Percentiles rank a stretch among this genome's conserved stretches.
phyloP scores from a whole-genome alignment of 2,113 vertebrate species.

The cat (Felis catus) region F.catus_Fca126_mat1.0 CM031417.1:120047001-120047500 shows the following conservation, averaged over 20 bases:
- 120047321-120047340: too few relatives aligned
- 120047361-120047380: too few relatives aligned
- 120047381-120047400: background rate
- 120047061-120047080: background rate
- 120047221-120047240: too few relatives aligned
- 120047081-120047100: background rate
- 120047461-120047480: background rate
- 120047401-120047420: background rate
- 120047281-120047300: too few relatives aligned
- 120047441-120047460: background rate
- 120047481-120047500: background rate
- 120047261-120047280: too few relatives aligned
- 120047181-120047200: too few relatives aligned
- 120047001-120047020: background rate
- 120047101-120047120: background rate
- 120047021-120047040: constrained; percentile 26
- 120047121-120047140: background rate
- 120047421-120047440: background rate
- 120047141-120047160: background rate
- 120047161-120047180: background rate
- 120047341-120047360: too few relatives aligned
- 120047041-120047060: constrained; percentile 41
- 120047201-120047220: too few relatives aligned
- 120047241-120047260: too few relatives aligned
- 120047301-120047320: too few relatives aligned